These are phyloP conservation scores for Caenorhabditis doughertyi DNA, from an alignment of 2,888 invertebrate genomes.

Conservation along the genomic window DNA sequence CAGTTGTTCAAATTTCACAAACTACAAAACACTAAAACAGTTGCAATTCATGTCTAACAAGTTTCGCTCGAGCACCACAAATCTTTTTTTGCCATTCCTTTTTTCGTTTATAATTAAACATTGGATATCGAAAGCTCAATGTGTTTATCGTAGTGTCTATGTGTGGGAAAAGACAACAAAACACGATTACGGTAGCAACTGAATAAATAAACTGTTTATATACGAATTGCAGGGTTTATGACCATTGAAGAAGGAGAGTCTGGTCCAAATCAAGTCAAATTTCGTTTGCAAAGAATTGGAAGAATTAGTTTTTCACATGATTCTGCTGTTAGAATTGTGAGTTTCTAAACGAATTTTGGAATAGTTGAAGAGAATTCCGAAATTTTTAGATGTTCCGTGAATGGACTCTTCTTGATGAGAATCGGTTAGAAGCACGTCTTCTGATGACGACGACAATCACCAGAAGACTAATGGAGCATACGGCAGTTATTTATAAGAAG, in stretches of 20 bases:
- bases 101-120: neutral
- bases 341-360: no score
- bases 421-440: constrained; percentile 78
- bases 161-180: neutral
- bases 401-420: constrained; percentile 81
- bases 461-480: constrained; percentile 79
- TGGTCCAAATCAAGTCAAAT: constrained; percentile 76
- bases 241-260: constrained; percentile 80
- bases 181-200: constrained; percentile 6
- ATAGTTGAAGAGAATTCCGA: neutral
- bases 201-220: constrained; percentile 6
- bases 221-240: constrained; percentile 75
- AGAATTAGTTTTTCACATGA: constrained; percentile 81
- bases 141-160: neutral
- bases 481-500: constrained; percentile 78
- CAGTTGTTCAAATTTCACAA: no score
- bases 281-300: constrained; percentile 77
- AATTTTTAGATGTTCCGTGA: constrained; percentile 80
- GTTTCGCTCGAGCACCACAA: neutral
- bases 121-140: constrained; percentile 5
- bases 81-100: neutral
- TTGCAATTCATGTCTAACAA: no score
- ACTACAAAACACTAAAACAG: no score
- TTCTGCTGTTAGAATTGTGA: constrained; percentile 79
- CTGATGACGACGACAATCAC: constrained; percentile 81